Base-by-base conservation (phyloP, 2,797 vertebrate genomes). In the Epinephelus awoara region DNA sequence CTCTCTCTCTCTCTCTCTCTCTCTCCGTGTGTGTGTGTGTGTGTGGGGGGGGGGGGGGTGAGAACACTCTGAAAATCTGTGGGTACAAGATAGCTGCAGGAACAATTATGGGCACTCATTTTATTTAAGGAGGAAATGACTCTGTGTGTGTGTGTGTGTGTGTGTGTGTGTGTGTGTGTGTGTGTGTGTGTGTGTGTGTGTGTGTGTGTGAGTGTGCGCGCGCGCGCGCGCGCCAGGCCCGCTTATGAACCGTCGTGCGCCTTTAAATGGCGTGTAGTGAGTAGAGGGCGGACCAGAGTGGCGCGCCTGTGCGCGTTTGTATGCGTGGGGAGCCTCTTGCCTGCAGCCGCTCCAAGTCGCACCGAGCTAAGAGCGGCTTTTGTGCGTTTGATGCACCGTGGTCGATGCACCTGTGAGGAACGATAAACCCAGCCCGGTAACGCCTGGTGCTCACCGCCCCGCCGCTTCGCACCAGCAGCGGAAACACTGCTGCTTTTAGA, bases 231-330 rank as follows among this genome's bases (percentile, higher is more conserved):
- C 25, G 84, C 25, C 42, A 51, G 14, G 54, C 55, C 76, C 34
- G 51, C 50, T 74, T 46, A 81, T 94, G 46, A 47, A 69, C 73
- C 70, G 0, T 10, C 40, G 56, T 96, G 92, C 93, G 95, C 95
- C 97, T 98, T 97, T 98, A 97, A 97, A 96, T 95, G 95, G 94
- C 74, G 95, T 90, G 95, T 80, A 81, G 89, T 80, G 88, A 92
- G 93, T 89, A 75, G 94, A 96, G 95, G 97, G 97, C 95, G 97
- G 95, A 95, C 94, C 94, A 90, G 92, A 84, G 90, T 91, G 82
- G 84, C 91, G 88, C 80, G 76, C 40, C 76, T 27, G 73, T 42
- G 82, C 25, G 72, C 40, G 67, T 46, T 23, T 18, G 67, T 40
- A 49, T 40, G 66, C 38, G 38, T 50, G 63, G 80, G 51, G 85